Base-by-base conservation (phyloP, 2,113 vertebrate species). In the Pygoscelis adeliae region DNA sequence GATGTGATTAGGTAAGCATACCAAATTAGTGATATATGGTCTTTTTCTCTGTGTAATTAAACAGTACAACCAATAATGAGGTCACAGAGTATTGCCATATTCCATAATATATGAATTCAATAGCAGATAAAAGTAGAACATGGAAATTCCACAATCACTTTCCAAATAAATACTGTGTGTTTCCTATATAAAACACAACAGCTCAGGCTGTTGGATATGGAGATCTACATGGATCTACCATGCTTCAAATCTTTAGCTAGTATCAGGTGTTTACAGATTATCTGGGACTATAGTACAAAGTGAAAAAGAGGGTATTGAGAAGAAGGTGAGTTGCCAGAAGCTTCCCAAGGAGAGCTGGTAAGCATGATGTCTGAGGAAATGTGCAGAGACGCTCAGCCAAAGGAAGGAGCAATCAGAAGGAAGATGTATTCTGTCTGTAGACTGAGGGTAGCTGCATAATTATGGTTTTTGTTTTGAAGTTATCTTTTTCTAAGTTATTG, bases 21-120 rank as follows among this genome's bases (percentile, higher is more conserved):
- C 4, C 13, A 44, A 67, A 85, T 55, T 53, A 69, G 13, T 55
- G 30, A 52, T 47, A 74, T 44, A 36, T 2, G 7, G 15, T 12
- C 19, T 78, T 83, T 76, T 58, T 36, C 38, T 71, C n/a, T 46
- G 13, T 53, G 36, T 27, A 73, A 32, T 47, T 47, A 67, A 23
- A 49, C 26, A 59, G 18, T 59, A 38, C 11, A 88, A 58, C 1
- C 18, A 90, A 58, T 32, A 36, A 66, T 25, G 4, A 59, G 3
- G 5, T 46, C 5, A 44, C 6, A 0, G 0, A 69, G 3, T 32
- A 22, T 26, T 82, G 7, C 3, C 15, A 23, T 58, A 81, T 59
- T 63, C 8, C 13, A 32, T 26, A 61, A 49, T 9, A 52, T 12
- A 46, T 38, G 0, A 85, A 83, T 50, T 88, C 11, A 50, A 38